phyloP scores from a whole-genome alignment of 2,888 invertebrate species.

The Busseola fusca region DNA sequence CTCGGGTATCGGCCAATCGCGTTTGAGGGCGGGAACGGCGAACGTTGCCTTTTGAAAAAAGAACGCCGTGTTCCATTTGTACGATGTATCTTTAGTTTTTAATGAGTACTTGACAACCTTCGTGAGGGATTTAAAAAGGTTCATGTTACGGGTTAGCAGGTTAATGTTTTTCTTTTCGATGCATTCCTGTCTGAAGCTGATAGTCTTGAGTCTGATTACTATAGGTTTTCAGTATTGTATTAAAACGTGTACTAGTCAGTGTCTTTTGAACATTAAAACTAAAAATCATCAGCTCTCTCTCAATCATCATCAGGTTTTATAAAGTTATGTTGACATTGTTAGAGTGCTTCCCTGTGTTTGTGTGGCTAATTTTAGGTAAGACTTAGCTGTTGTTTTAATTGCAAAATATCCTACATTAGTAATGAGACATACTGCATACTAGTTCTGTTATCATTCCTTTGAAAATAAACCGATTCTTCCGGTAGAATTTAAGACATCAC shows the following conservation, averaged over 20 bases:
- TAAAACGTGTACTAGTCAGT: background rate
- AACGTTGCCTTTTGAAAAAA: constrained; percentile 70
- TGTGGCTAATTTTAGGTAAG: background rate
- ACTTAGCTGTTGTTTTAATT: background rate
- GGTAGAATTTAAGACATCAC: background rate
- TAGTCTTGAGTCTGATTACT: background rate
- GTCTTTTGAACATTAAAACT: background rate
- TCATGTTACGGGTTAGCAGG: background rate
- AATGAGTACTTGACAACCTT: constrained; percentile 55
- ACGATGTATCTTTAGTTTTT: constrained; percentile 63
- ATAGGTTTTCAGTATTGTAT: background rate
- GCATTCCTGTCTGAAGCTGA: background rate
- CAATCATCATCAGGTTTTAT: background rate
- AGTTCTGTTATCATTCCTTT: background rate
- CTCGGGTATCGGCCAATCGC: constrained; percentile 72
- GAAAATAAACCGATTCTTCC: background rate
- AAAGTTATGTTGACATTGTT: background rate
- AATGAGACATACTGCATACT: too few species aligned
- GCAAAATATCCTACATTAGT: too few species aligned
- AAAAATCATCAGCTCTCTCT: background rate
- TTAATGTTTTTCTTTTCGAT: background rate
- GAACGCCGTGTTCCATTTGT: constrained; percentile 60
- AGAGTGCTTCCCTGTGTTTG: background rate
- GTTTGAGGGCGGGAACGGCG: constrained; percentile 70
- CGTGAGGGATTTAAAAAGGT: constrained; percentile 30